Base-by-base conservation (phyloP, 2,888 invertebrate genomes). In the Bugulina stolonifera region DNA sequence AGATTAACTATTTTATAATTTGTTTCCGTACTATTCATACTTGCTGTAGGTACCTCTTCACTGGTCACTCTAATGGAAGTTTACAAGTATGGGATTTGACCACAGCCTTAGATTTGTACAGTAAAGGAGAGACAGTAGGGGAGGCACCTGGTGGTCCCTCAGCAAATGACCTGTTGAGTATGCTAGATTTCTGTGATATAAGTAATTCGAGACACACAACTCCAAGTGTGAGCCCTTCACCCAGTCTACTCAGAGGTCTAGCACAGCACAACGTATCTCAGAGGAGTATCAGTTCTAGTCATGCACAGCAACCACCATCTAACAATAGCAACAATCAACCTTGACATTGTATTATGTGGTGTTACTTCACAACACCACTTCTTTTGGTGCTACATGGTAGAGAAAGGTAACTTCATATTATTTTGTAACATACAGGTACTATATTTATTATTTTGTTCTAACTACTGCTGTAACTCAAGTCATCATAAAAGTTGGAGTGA, bases 141-240 rank as follows among this genome's bases (percentile, higher is more conserved):
- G 70, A 43, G 23, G 74, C 35, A 34, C 73, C 73, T 57, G 94
- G 94, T 75, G 96, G 97, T n/a, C 97, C 97, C 35, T 90, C 91
- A 0, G 90, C 96, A 0, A 91, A 92, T 81, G 97, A 98, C 86
- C 87, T 98, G 75, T 89, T 98, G 78, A 90, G 91, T 35, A 87
- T 97, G 75, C 88, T 98, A 76, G 94, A 97, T 78, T 94, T 94
- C 78, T 96, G 95, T 86, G 97, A 97, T 85, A 88, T 97, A 76
- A 92, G 91, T 81, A 91, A 90, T 82, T 91, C 91, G 74, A 87
- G 90, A 73, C 89, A 89, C 78, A 90, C 90, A 1, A 91, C 90
- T 0, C 93, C 93, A 75, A 93, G 91, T 77, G 88, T 91, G 77
- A 93, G 91, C 73, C 91, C 89, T 18, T 90, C 90, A 74, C 89